These are phyloP conservation scores for Tachysurus fulvidraco DNA, from an alignment of 2,113 vertebrate genomes.

Conservation along the genomic window DNA sequence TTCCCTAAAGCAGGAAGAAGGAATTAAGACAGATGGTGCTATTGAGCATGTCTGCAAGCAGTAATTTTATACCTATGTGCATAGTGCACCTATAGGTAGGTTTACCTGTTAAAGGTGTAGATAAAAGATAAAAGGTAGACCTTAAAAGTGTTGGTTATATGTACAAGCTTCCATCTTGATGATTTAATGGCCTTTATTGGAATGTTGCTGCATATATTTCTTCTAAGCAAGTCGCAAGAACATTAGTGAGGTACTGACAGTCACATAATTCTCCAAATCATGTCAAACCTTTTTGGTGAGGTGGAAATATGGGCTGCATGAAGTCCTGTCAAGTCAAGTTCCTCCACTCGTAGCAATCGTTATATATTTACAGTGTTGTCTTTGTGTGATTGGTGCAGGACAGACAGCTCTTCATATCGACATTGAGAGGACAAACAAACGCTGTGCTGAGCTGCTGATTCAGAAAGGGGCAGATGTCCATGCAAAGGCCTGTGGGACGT, in stretches of 20 bases:
- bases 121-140: not conserved
- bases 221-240: not conserved
- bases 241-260: not conserved
- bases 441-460: slow-evolving; percentile 83
- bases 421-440: slow-evolving; percentile 88
- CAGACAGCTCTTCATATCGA: slow-evolving; percentile 95
- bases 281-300: not conserved
- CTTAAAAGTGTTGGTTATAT: no score
- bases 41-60: not conserved
- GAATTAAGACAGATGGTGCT: not conserved
- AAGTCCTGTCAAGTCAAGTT: no score
- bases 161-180: no score
- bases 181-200: no score
- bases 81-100: not conserved
- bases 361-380: not conserved
- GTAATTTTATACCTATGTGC: not conserved
- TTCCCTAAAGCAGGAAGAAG: no score
- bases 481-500: slow-evolving; percentile 85
- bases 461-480: slow-evolving; percentile 88
- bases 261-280: not conserved
- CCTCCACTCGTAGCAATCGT: no score
- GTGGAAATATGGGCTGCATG: not conserved
- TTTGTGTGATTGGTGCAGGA: slow-evolving; percentile 68
- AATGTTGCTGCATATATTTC: not conserved
- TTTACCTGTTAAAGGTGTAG: not conserved